phyloP scores from a whole-genome alignment of 2,797 vertebrate genomes.

The Allobates femoralis region DNA sequence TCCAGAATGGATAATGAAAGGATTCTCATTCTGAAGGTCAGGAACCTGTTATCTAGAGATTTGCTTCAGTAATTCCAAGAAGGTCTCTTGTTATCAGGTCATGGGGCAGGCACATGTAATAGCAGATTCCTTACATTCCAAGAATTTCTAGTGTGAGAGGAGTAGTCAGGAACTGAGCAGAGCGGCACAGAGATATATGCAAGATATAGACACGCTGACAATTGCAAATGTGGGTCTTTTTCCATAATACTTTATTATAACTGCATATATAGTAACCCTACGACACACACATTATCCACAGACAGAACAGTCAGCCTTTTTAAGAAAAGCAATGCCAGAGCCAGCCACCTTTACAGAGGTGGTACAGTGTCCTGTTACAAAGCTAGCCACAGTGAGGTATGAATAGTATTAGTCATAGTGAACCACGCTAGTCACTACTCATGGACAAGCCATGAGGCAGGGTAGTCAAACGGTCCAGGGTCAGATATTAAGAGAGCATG shows the following conservation, averaged over 20 bases:
- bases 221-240: background rate
- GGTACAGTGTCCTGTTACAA: no score
- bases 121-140: conserved; percentile 59
- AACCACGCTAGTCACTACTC: no score
- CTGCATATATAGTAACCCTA: background rate
- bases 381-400: no score
- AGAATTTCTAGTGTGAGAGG: conserved; percentile 56
- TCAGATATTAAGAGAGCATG: no score
- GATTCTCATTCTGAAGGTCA: conserved; percentile 19
- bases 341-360: no score
- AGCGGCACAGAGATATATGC: background rate
- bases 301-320: background rate
- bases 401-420: no score
- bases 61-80: conserved; percentile 34
- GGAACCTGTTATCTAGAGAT: conserved; percentile 39
- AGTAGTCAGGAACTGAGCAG: conserved; percentile 1
- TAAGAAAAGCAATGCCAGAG: background rate
- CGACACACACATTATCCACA: background rate
- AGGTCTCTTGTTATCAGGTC: conserved; percentile 7
- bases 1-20: conserved; percentile 18
- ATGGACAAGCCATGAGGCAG: no score
- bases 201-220: background rate
- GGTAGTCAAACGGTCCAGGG: no score
- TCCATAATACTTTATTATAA: background rate
- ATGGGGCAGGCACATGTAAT: conserved; percentile 26